Conservation (phyloP, 2,888 invertebrate species). For the Cephus spinipes region DNA sequence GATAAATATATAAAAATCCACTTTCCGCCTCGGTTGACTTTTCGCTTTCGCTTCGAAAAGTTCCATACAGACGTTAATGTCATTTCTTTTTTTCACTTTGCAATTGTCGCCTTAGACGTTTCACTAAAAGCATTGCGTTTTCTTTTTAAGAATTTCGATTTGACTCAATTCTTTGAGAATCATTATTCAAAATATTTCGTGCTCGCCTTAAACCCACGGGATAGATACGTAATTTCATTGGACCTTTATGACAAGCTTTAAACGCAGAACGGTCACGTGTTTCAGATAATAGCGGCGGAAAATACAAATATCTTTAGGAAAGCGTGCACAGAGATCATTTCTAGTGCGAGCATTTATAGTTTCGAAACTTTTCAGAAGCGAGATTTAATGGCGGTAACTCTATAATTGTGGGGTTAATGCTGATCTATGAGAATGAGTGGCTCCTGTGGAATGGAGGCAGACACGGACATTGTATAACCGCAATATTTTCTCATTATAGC, state of each 20-base stretch:
- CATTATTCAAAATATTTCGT: not conserved
- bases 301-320: not conserved
- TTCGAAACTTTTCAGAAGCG: not conserved
- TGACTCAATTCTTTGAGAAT: not conserved
- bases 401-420: not conserved
- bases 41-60: not conserved
- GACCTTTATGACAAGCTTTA: not conserved
- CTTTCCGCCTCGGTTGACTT: not conserved
- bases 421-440: not conserved
- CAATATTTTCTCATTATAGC: not conserved
- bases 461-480: not conserved
- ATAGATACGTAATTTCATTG: too few relatives aligned
- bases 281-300: not conserved
- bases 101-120: not conserved
- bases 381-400: not conserved
- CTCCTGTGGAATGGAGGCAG: not conserved
- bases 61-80: not conserved
- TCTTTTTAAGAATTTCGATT: not conserved
- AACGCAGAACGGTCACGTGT: not conserved
- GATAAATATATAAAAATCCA: not conserved
- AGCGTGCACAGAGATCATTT: not conserved
- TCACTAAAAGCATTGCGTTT: not conserved
- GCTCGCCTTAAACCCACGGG: not conserved
- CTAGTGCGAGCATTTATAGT: not conserved
- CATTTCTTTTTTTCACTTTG: not conserved